A percentile compares a stretch with the other conserved stretches of the same genome.
These are phyloP conservation scores for Clarias macrocephalus DNA, from an alignment of 2,113 vertebrate genomes.

Conservation along the genomic window DNA sequence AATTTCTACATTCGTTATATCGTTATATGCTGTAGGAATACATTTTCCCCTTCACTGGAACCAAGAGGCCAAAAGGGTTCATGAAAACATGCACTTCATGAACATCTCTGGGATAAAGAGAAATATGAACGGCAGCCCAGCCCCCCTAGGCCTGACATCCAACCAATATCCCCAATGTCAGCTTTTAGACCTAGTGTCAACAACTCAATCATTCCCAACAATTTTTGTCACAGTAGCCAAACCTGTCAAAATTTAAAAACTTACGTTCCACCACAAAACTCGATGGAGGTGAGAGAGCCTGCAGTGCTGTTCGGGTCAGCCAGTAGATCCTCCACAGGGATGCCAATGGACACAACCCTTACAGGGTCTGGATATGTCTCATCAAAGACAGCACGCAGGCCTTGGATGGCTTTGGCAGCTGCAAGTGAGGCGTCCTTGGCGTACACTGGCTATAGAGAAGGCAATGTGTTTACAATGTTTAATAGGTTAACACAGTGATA, in stretches of 20 bases:
- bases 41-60: not conserved
- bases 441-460: slow-evolving; percentile 78
- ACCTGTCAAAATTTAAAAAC: slow-evolving; percentile 58
- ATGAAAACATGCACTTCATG: not conserved
- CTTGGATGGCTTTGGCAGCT: slow-evolving; percentile 93
- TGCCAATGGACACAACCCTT: slow-evolving; percentile 90
- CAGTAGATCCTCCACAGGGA: slow-evolving; percentile 86
- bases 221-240: not conserved
- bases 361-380: slow-evolving; percentile 98
- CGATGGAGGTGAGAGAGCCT: slow-evolving; percentile 86
- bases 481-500: not conserved
- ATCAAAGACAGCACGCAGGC: slow-evolving; percentile 93
- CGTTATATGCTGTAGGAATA: not conserved
- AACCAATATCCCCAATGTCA: too few species aligned
- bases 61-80: not conserved
- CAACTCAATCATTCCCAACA: not conserved
- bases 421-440: slow-evolving; percentile 85
- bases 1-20: not conserved
- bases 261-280: slow-evolving; percentile 98
- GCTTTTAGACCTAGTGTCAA: not conserved
- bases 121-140: not conserved
- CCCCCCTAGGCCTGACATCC: too few species aligned
- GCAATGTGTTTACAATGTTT: not conserved
- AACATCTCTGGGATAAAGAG: not conserved
- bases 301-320: slow-evolving; percentile 84